A percentile compares a stretch with the other conserved stretches of the same genome.
Evolutionary conservation across 92 coral and sea anemone genomes (phyloP).

Genomic region (Montipora capitata): DNA sequence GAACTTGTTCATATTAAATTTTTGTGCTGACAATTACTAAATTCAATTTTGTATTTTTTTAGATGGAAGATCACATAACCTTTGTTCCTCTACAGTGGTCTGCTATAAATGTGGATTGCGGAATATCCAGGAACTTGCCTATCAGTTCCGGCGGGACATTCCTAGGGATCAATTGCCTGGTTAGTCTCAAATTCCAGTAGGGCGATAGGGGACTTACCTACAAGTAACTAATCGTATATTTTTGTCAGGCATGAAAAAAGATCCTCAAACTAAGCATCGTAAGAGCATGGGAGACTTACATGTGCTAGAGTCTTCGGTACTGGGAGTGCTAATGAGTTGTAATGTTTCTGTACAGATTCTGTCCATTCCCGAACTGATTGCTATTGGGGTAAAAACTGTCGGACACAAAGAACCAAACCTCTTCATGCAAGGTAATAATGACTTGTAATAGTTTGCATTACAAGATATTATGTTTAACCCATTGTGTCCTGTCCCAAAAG

Average conservation of each 20-base stretch:
- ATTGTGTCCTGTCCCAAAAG: too few species aligned
- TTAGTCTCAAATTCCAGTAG: not conserved
- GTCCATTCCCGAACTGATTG: slow-evolving; percentile 90
- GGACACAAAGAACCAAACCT: slow-evolving; percentile 88
- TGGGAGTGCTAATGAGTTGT: not conserved
- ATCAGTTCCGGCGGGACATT: slow-evolving; percentile 90
- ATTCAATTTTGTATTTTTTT: not conserved
- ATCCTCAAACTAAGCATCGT: too few species aligned
- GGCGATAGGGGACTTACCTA: not conserved
- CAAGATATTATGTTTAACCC: not conserved
- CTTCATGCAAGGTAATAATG: slow-evolving; percentile 90
- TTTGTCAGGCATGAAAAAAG: too few species aligned
- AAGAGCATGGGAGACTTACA: too few species aligned
- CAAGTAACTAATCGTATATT: too few species aligned
- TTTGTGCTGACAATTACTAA: too few species aligned
- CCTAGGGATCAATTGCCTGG: slow-evolving; percentile 94
- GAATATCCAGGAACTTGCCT: slow-evolving; percentile 90
- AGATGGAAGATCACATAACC: slow-evolving; percentile 55
- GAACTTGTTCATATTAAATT: not conserved
- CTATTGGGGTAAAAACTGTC: slow-evolving; percentile 95
- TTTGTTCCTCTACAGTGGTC: slow-evolving; percentile 71
- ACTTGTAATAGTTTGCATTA: not conserved
- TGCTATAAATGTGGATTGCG: slow-evolving; percentile 87
- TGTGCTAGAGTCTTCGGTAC: too few species aligned
- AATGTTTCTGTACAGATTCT: slow-evolving; percentile 51